These are phyloP conservation scores for Liasis olivaceus DNA, from an alignment of 2,797 vertebrate species.

Conservation along the genomic window DNA sequence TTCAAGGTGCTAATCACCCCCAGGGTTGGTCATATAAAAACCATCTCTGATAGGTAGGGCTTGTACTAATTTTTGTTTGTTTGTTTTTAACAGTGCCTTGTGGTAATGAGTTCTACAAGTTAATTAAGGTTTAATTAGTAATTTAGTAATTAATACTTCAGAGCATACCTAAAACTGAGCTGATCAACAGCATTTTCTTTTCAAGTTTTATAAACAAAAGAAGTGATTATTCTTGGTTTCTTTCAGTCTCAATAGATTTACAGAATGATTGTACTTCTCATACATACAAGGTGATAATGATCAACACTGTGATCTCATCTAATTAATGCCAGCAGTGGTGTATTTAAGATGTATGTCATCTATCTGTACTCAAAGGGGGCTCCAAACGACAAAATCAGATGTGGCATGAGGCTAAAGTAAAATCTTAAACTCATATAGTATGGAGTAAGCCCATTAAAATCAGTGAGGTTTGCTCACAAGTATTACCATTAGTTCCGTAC, in stretches of 20 bases:
- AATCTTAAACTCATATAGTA: not conserved
- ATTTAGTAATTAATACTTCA: constrained; percentile 18
- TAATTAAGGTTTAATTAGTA: constrained; percentile 1
- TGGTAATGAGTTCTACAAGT: not conserved
- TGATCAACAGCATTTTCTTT: constrained; percentile 1
- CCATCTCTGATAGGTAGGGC: not conserved
- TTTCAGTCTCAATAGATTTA: not conserved
- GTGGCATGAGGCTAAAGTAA: not conserved
- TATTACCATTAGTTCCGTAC: not conserved
- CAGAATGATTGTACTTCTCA: not conserved
- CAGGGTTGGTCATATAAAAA: constrained; percentile 24
- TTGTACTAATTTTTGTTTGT: not conserved
- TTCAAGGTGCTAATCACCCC: too few relatives aligned
- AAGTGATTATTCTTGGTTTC: not conserved
- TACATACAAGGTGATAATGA: constrained; percentile 5
- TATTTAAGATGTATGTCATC: not conserved
- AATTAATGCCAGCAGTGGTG: not conserved
- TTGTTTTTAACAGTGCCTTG: not conserved
- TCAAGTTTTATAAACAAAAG: not conserved
- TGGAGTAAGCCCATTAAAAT: not conserved
- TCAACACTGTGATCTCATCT: not conserved
- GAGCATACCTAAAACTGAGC: not conserved
- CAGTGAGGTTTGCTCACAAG: not conserved
- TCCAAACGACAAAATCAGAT: not conserved
- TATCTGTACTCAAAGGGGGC: not conserved